Evolutionary conservation across 1,140 invertebrate species (phyloP), one percentile per base, ranked within the genome.

Genomic region (Drosophila bocqueti): DNA sequence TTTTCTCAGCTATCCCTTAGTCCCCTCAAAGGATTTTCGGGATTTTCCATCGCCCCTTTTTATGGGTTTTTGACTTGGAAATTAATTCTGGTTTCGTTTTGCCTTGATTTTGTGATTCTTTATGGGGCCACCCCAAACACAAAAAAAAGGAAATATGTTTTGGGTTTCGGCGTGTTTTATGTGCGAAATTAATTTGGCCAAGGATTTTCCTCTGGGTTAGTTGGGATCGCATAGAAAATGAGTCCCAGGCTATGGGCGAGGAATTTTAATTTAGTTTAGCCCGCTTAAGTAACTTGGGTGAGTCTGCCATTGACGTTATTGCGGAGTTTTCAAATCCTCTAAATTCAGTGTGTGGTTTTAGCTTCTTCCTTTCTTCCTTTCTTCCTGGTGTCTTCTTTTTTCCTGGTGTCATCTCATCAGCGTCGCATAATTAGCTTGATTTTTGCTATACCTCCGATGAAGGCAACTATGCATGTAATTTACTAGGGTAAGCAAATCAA

Each of bases 381-480:
- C n/a, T 8, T 18, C 43, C 4, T 21, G 18, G 18, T 11, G 9
- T 18, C 24, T 31, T 13, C n/a, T 57, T 47, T 34, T 34, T 16
- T 5, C 21, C 4, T 43, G 40, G n/a, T 40, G 43, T 29, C 50
- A 66, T 42, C 43, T 55, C 29, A 50, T 73, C 47, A 61, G 46
- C n/a, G 38, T n/a, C 24, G 31, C 46, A 73, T 72, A 73, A 73
- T 73, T 72, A 61, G 54, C 67, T 50, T 54, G 47, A 63, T 63
- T 63, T 63, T 62, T 62, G 21, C 45, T 18, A 49, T 34, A 69
- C 38, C 67, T 67, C 24, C n/a, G 47, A 54, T 55, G 58, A 29
- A 45, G n/a, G 21, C 73, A 75, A 65, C 59, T 76, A 64, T 65
- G 57, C 74, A 46, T 72, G 71, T 82, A 86, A 87, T 83, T 77